A percentile compares a stretch with the other conserved stretches of the same genome.
phyloP scores from a whole-genome alignment of 2,888 invertebrate genomes.

The Pachycephus smyrnensis region DNA sequence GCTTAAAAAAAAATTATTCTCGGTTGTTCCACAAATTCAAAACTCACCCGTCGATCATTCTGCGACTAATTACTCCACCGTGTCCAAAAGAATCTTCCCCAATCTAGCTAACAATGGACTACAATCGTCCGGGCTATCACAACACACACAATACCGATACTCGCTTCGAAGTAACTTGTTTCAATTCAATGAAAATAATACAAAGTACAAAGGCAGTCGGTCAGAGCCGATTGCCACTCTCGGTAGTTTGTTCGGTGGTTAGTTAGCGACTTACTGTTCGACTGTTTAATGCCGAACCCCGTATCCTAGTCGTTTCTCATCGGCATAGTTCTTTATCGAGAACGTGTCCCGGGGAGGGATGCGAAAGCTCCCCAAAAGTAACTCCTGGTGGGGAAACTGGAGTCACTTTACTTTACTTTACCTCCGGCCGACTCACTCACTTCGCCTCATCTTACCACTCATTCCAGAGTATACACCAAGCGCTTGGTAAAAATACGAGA shows the following conservation, averaged over 20 bases:
- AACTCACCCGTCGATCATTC: constrained; percentile 1
- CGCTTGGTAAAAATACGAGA: neutral
- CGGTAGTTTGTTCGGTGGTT: neutral
- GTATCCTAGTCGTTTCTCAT: constrained; percentile 39
- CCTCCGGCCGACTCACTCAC: neutral
- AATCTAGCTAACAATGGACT: neutral
- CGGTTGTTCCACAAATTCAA: neutral
- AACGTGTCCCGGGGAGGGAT: constrained; percentile 47
- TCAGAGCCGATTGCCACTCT: neutral
- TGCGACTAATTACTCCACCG: constrained; percentile 1
- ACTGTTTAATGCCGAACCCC: constrained; percentile 23
- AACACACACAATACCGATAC: neutral
- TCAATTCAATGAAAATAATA: neutral
- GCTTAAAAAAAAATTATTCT: neutral
- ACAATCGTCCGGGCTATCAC: neutral
- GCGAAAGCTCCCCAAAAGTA: constrained; percentile 53
- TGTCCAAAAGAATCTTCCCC: neutral
- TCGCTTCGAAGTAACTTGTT: neutral
- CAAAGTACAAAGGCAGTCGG: neutral
- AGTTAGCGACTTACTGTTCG: constrained; percentile 15
- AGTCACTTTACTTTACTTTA: neutral
- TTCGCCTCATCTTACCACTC: neutral
- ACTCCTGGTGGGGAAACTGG: constrained; percentile 16
- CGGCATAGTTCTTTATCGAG: constrained; percentile 51
- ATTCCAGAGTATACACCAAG: neutral